Base-by-base conservation (phyloP, 2,888 invertebrate species). In the Trichacis sp. region DNA sequence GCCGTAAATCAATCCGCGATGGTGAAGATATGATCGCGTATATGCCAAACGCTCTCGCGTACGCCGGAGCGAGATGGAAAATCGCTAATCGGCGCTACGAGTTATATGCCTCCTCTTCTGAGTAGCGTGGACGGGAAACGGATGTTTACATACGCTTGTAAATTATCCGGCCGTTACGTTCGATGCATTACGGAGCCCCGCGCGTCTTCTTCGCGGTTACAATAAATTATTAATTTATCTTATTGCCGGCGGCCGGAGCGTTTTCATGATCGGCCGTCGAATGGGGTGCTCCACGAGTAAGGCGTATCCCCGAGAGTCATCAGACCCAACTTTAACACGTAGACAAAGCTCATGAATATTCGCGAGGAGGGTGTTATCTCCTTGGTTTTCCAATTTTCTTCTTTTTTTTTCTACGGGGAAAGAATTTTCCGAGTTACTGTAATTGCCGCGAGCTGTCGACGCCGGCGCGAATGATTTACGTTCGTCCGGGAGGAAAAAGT, bases 1-100 rank as follows among this genome's bases (percentile, higher is more conserved):
- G 75, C 70, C 76, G 76, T 81, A 80, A 81, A 78, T 80, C 80
- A 78, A 78, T 77, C 77, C 73, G 71, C 76, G 74, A 78, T 77
- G 73, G 78, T 72, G 74, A 70, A 74, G 77, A 77, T 77, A 77
- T 71, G 73, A 72, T 72, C 67, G 59, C 68, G 75, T n/a, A n/a
- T 72, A 76, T 71, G 72, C 67, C 68, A 15, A 29, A 48, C 17
- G 47, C 29, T n/a, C 63, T 47, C 60, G 53, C 52, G 59, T 47
- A 30, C 43, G 52, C 49, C 56, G 61, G 55, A 60, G 67, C 60
- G 50, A 63, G 63, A 63, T 49, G 45, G 33, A 59, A 57, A 56
- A 52, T 40, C 60, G 60, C 77, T 73, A 78, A 79, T 78, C 76
- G 77, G 68, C 73, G 70, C 70, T 69, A 49, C 70, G 71, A 78